Evolutionary conservation across 2,797 vertebrate genomes (phyloP), one percentile per base, ranked within the genome.

Genomic region (Limnodromus scolopaceus): DNA sequence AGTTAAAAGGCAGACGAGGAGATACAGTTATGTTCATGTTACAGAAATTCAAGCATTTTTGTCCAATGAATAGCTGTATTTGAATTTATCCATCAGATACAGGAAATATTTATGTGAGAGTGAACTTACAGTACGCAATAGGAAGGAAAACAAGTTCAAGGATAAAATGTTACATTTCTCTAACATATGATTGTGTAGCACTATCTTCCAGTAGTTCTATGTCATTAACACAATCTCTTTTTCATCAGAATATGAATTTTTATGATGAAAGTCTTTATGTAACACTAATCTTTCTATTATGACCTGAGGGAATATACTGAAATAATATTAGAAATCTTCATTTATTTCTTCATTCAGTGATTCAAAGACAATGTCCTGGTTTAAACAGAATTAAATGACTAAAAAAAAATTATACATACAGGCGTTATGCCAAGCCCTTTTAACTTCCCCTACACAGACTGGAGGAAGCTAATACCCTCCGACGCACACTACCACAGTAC

Each of bases 171-270:
- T 74, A 87, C 66, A 58, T 41, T 87, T 71, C 68, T 77, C 45
- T 89, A 77, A 80, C 45, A 17, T 28, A 18, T 10, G 20, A 66
- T 11, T 48, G 78, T 54, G n/a, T 23, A 58, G 55, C 49, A 74
- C 68, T 78, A 63, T 36, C 32, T 80, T 76, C 30, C 66, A 86
- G 22, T 45, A 66, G 43, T 34, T 92, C 82, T 45, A 41, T 4
- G 16, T 70, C 79, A 82, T 92, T 90, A 93, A 70, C 36, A 63
- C 58, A 66, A 86, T 70, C 91, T 76, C 65, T 91, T 94, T 84
- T 90, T 77, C 89, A 96, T 74, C 79, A 91, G 72, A 93, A 88
- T 93, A 90, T 84, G 58, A 84, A n/a, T 82, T 90, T 89, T 85
- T 86, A 81, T 60, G 39, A 88, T 60, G 6, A 63, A 94, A 91